Evolutionary conservation across 1,140 invertebrate species (phyloP).

Genomic region (Sitophilus oryzae): DNA sequence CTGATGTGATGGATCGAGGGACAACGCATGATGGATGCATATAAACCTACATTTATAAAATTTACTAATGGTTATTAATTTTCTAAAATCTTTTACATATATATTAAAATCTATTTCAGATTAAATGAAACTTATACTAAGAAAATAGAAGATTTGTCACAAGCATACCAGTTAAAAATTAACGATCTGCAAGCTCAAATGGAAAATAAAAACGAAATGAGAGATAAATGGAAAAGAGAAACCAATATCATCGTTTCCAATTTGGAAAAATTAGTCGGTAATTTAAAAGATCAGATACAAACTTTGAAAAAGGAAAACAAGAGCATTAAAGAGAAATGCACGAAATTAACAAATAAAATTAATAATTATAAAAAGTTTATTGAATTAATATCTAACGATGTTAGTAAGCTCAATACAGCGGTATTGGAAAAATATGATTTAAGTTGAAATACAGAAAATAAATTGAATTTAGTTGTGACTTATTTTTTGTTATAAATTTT

Average conservation of each 20-base stretch:
- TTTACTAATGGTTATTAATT: too few relatives aligned
- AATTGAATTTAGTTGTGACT: too few relatives aligned
- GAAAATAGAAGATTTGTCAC: conserved; percentile 30
- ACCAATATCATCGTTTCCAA: conserved; percentile 38
- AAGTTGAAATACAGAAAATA: too few relatives aligned
- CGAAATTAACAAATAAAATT: conserved; percentile 34
- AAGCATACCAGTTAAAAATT: conserved; percentile 30
- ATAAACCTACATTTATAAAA: neutral
- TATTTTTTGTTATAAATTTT: too few relatives aligned
- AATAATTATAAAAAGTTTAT: conserved; percentile 30
- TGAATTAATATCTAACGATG: conserved; percentile 29
- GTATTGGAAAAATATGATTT: neutral
- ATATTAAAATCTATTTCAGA: conserved; percentile 12
- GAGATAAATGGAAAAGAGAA: conserved; percentile 43
- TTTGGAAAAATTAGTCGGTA: conserved; percentile 43
- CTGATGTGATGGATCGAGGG: too few relatives aligned
- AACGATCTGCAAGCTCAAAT: conserved; percentile 34
- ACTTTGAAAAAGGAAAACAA: conserved; percentile 48
- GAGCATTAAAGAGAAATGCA: conserved; percentile 47
- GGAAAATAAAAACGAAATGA: conserved; percentile 34
- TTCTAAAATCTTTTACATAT: neutral
- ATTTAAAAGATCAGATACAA: conserved; percentile 41
- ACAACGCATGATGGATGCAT: too few relatives aligned
- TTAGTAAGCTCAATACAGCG: conserved; percentile 23
- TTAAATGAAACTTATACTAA: conserved; percentile 15